Evolutionary conservation across 1,140 invertebrate genomes (phyloP), one percentile per base, ranked within the genome.

Genomic region (Platyscapa corneri): DNA sequence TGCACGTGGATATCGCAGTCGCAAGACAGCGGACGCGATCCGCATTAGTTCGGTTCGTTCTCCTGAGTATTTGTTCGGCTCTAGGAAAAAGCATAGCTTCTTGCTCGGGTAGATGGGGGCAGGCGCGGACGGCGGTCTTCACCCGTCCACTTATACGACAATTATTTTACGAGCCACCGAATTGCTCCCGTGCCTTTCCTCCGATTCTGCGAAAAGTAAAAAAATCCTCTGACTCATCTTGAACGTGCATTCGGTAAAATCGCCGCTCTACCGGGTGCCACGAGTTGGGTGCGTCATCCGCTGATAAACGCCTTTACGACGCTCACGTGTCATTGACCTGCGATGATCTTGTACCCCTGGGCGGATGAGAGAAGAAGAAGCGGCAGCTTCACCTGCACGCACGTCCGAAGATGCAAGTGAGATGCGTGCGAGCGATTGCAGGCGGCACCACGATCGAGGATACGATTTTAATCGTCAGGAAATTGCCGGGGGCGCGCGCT

Each of bases 321-420:
- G 30, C 27, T 76, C 23, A 46, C 87, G 87, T 88, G 88, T 89
- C 89, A 88, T 82, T 88, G 88, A 88, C 89, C 88, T 86, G 74
- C 49, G 53, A 16, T 20, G 64, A 78, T 32, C 60, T 81, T 65
- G 7, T 0, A n/a, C 10, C 37, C 23, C 70, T 10, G 70, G 70
- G 3, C 37, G 37, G 27, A 74, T 23, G 20, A 27, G 23, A 42
- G 37, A 1, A 7, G 39, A 10, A 5, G 39, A 42, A 27, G 70
- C 14, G 34, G 18, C 1, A 23, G 5, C 37, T n/a, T n/a, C 39
- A 74, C 70, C 70, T 74, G 39, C 70, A 18, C 70, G 70, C 70
- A 74, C 14, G 1, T 42, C 6, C 37, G 37, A 42, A 18, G 67
- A 70, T n/a, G 14, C 39, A 2, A 3, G 34, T 0, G 67, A 72